Evolutionary conservation across 2,888 invertebrate species (phyloP).

Genomic region (Encarsia formosa): DNA sequence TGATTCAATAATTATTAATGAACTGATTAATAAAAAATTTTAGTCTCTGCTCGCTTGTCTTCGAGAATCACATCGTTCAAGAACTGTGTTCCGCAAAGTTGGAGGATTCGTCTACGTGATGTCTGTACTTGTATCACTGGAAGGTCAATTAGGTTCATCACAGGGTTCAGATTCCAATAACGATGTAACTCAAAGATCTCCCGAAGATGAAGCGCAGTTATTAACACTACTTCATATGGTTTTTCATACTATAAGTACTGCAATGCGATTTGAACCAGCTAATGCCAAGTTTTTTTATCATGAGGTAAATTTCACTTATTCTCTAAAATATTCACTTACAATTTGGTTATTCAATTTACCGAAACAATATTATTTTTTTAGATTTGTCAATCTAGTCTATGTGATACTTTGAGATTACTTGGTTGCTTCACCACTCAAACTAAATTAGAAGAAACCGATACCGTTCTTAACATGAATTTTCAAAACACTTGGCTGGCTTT

Average conservation of each 20-base stretch:
- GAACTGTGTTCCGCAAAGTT: slow-evolving; percentile 95
- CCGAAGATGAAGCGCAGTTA: slow-evolving; percentile 58
- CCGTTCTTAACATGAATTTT: slow-evolving; percentile 46
- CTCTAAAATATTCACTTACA: neutral
- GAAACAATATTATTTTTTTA: slow-evolving; percentile 40
- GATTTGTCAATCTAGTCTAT: slow-evolving; percentile 91
- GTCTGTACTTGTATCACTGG: slow-evolving; percentile 88
- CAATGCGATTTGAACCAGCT: slow-evolving; percentile 98
- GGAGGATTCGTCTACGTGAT: slow-evolving; percentile 98
- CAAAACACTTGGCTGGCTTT: slow-evolving; percentile 62
- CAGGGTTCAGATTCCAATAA: slow-evolving; percentile 51
- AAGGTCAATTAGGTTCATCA: slow-evolving; percentile 68
- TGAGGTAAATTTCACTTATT: slow-evolving; percentile 60
- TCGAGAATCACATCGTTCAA: slow-evolving; percentile 91
- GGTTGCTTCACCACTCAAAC: slow-evolving; percentile 78
- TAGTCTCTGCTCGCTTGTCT: slow-evolving; percentile 79
- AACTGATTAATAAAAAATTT: slow-evolving; percentile 33
- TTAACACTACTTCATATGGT: slow-evolving; percentile 79
- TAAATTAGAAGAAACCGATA: slow-evolving; percentile 52
- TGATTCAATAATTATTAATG: too few species aligned
- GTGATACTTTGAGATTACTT: slow-evolving; percentile 84
- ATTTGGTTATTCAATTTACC: neutral
- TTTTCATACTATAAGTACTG: slow-evolving; percentile 91
- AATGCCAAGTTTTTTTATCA: slow-evolving; percentile 97
- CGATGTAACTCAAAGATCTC: slow-evolving; percentile 38